Conservation (phyloP, 2,113 vertebrate genomes). For the Tupaia tana region DNA sequence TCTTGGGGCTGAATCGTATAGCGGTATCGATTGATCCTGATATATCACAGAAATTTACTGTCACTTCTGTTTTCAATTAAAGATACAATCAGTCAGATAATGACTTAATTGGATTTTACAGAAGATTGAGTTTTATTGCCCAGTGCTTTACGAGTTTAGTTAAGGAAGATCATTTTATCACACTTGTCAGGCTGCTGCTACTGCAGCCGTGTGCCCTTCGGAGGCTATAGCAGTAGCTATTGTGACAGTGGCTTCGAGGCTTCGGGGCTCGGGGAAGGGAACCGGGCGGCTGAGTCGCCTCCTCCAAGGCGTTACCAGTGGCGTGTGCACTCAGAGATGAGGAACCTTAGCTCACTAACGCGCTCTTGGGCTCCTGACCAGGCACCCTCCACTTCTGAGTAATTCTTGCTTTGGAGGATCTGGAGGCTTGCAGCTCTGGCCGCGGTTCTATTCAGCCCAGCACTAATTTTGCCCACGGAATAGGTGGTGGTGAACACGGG, state of each 20-base stretch:
- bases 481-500: background rate
- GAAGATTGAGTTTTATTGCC: conserved; percentile 99
- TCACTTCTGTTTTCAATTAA: conserved; percentile 99
- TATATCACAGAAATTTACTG: conserved; percentile 99
- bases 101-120: conserved; percentile 99
- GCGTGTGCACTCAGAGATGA: background rate
- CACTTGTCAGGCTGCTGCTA: conserved; percentile 93
- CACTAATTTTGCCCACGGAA: background rate
- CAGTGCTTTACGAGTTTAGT: conserved; percentile 99
- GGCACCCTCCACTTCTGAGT: background rate
- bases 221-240: conserved; percentile 84
- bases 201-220: conserved; percentile 89
- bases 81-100: conserved; percentile 99
- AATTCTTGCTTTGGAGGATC: background rate
- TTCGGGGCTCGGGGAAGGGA: conserved; percentile 28
- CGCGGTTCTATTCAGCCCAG: background rate
- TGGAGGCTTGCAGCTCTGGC: background rate
- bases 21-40: conserved; percentile 99
- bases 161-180: conserved; percentile 99
- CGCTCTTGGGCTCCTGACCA: background rate
- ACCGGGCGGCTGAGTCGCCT: background rate
- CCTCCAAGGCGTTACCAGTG: background rate
- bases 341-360: background rate
- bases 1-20: conserved; percentile 95
- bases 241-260: conserved; percentile 45